Base-by-base conservation (phyloP, 2,888 invertebrate genomes). In the Sipha maydis region DNA sequence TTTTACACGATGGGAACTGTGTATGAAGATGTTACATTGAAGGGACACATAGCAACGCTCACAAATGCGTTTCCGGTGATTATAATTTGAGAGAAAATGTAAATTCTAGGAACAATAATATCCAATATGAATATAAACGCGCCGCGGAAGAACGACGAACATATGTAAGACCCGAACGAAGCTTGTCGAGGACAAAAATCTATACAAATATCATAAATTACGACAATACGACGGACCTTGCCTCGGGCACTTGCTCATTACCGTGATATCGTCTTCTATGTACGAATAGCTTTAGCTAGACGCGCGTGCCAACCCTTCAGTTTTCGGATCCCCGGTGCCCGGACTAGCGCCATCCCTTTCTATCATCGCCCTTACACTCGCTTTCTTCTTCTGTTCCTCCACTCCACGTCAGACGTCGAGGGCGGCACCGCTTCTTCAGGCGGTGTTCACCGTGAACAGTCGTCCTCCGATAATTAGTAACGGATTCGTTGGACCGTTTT, bases 401-500 rank as follows among this genome's bases (percentile, higher is more conserved):
- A 34, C 34, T 19, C n/a, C n/a, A n/a, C n/a, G n/a, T n/a, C n/a
- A n/a, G n/a, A n/a, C n/a, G n/a, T n/a, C n/a, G n/a, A n/a, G n/a
- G n/a, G n/a, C n/a, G n/a, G n/a, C n/a, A n/a, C n/a, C n/a, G n/a
- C n/a, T n/a, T n/a, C n/a, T n/a, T n/a, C n/a, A n/a, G n/a, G 7
- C 61, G 21, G 48, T 48, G 56, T 56, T 56, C 56, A 56, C 56
- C 19, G 56, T 21, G 21, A 67, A n/a, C 21, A n/a, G 5, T 19
- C 61, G 21, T 7, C 67, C n/a, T n/a, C n/a, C n/a, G 41, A 83
- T 54, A 75, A 75, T 38, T 38, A 19, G 56, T 38, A 56, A 83
- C 83, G 75, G 56, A 56, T 54, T 83, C 56, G 56, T 61, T 3
- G 54, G 83, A 38, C 75, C n/a, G 75, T 83, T 73, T 56, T 54